Evolutionary conservation across 2,113 vertebrate species (phyloP), one percentile per base, ranked within the genome.

Genomic region (Nipponia nippon): DNA sequence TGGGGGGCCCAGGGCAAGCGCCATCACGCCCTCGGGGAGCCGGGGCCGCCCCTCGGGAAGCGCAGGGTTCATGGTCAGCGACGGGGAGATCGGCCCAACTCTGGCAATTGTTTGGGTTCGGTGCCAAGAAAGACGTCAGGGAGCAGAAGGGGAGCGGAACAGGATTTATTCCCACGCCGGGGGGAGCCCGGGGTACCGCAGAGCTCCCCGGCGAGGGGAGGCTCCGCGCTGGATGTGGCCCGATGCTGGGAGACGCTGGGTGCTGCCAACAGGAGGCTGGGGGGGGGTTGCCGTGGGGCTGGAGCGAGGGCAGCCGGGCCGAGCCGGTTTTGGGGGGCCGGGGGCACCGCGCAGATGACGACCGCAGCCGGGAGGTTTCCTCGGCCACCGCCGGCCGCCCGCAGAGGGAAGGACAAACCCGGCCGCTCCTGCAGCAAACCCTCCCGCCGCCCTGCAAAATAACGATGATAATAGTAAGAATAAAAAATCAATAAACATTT

Each of bases 401-500:
- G 20, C 1, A 1, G 16, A 23, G 25, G 40, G 26, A 46, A 46
- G 36, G 36, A 18, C 12, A 79, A 66, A 66, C 40, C 25, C 40
- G 2, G 7, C 0, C 1, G 13, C 15, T 40, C n/a, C 56, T 9
- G 2, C 1, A 13, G 71, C 76, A 82, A 91, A 76, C 42, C 81
- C 75, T 62, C 47, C 18, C 73, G 70, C 58, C 4, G 5, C 80
- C 36, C 9, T 70, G 66, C 70, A 34, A 91, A 91, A 93, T 27
- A 62, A 93, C 1, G 7, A 30, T 4, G 87, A 26, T 1, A 1
- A 47, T 25, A 47, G 47, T 46, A 53, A 56, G 72, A 91, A 97
- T 97, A 95, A 92, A 97, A 98, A 98, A 96, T 97, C 98, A 96
- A 98, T 98, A 98, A 98, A 95, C 98, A 97, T 98, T 98, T 98